These are phyloP conservation scores for Embidobia sp. DNA, from an alignment of 2,888 invertebrate species.

Conservation along the genomic window DNA sequence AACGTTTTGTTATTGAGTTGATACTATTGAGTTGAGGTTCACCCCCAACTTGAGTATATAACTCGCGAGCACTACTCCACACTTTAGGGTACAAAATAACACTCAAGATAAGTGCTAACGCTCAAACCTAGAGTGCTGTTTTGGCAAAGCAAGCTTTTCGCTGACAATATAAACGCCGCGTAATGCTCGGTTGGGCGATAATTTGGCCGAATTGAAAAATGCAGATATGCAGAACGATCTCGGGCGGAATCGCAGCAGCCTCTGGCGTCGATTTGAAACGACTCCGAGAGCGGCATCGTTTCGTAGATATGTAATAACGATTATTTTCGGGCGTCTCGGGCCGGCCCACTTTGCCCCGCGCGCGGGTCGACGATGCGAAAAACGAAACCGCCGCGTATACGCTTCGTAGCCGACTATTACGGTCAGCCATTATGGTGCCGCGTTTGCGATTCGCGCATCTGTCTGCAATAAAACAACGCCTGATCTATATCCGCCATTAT, in stretches of 20 bases:
- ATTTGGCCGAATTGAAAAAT: slow-evolving; percentile 40
- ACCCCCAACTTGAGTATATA: no score
- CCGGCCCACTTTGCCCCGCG: slow-evolving; percentile 42
- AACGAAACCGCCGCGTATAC: slow-evolving; percentile 30
- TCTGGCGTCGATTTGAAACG: slow-evolving; percentile 42
- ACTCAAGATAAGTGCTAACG: no score
- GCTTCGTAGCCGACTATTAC: slow-evolving; percentile 45
- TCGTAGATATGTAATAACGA: slow-evolving; percentile 62
- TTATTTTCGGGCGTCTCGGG: slow-evolving; percentile 60
- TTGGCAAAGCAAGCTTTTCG: no score
- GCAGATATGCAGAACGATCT: slow-evolving; percentile 23
- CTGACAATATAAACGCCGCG: not conserved
- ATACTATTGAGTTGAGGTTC: no score
- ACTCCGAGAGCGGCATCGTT: slow-evolving; percentile 26
- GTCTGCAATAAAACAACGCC: slow-evolving; percentile 51
- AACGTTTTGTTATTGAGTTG: no score
- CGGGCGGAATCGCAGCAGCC: slow-evolving; percentile 33
- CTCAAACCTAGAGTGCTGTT: no score
- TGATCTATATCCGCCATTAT: slow-evolving; percentile 55
- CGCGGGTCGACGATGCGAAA: slow-evolving; percentile 12
- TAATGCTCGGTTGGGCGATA: slow-evolving; percentile 15
- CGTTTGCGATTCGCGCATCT: slow-evolving; percentile 47
- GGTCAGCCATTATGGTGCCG: slow-evolving; percentile 44
- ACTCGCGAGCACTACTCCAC: no score
- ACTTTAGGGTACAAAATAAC: no score